Conservation (phyloP, 37 sponge, comb jelly and placozoan species). For the Mnemiopsis leidyi region DNA sequence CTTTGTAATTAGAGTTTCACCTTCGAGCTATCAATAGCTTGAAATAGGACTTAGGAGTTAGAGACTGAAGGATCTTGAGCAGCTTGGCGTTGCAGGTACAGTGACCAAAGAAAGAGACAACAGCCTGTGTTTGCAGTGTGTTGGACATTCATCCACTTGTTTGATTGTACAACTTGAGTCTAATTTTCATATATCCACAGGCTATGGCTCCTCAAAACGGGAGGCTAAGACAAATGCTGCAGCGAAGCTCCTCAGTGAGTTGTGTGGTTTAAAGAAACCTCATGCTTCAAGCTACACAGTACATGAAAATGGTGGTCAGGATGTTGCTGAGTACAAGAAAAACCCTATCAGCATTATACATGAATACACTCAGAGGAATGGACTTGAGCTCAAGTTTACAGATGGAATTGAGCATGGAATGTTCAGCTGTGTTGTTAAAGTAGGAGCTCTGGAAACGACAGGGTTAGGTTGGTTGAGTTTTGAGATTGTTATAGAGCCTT, state of each 20-base stretch:
- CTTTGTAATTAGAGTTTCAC: no score
- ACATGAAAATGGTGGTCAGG: neutral
- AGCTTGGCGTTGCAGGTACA: no score
- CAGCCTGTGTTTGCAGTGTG: no score
- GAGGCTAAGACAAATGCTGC: conserved; percentile 18
- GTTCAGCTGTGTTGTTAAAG: neutral
- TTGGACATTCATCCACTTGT: no score
- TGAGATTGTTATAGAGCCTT: no score
- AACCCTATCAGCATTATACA: neutral
- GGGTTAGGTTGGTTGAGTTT: neutral
- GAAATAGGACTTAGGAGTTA: no score
- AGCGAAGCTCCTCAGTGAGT: neutral
- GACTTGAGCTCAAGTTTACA: neutral
- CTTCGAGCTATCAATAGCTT: no score
- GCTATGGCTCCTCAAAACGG: neutral
- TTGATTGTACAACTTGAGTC: no score
- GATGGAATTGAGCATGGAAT: neutral
- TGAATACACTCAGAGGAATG: neutral
- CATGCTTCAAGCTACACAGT: neutral
- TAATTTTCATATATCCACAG: neutral
- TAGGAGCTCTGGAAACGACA: neutral
- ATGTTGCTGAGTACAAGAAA: neutral
- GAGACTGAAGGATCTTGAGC: no score
- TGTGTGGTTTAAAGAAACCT: neutral
- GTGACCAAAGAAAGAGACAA: no score